Evolutionary conservation across 2,113 vertebrate species (phyloP), one percentile per base, ranked within the genome.

Genomic region (Psammodynastes pulverulentus): DNA sequence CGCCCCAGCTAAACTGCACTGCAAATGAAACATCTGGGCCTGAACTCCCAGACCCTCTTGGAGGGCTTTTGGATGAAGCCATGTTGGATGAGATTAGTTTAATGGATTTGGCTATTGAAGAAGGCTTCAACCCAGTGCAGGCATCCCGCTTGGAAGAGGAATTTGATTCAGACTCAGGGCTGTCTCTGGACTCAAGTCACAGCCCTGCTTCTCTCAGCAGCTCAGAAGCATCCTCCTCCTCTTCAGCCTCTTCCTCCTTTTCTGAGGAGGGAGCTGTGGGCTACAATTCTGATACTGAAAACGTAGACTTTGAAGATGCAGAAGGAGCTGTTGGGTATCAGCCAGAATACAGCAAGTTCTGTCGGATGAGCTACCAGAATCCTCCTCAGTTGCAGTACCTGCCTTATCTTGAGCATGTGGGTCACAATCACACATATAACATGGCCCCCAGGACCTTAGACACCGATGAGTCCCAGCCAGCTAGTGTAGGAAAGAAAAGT

Each of bases 21-120:
- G 97, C 94, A 96, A 99, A 99, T 45, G 94, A 98, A 45, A 99
- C 98, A 0, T 96, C 98, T 0, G 96, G 97, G 12, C 97, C 98
- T 0, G 97, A 97, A 92, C 97, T 99, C 91, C 97, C 98, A 0
- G 99, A 99, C 94, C 98, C 99, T 0, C 98, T 99, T 94, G 97
- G 98, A 26, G 98, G 98, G 15, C 96, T 99, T 0, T 97, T 99
- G 29, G 99, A 99, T 7, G 99, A 99, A 96, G 99, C 99, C 92
- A 99, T 99, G 98, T 97, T 99, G 0, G 99, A 99, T 4, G 99
- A 99, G 97, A 99, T 99, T 96, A 99, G 99, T 97, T 86, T 99
- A 89, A 98, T 99, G 97, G 99, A 99, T 96, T 96, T 99, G 72
- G 99, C 99, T 56, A 99, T 99, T 86, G 99, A 99, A 94, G 99